Percentiles rank a stretch among this genome's conserved stretches.
Evolutionary conservation across 2,113 vertebrate species (phyloP).

Genomic region (Crotalus tigris): DNA sequence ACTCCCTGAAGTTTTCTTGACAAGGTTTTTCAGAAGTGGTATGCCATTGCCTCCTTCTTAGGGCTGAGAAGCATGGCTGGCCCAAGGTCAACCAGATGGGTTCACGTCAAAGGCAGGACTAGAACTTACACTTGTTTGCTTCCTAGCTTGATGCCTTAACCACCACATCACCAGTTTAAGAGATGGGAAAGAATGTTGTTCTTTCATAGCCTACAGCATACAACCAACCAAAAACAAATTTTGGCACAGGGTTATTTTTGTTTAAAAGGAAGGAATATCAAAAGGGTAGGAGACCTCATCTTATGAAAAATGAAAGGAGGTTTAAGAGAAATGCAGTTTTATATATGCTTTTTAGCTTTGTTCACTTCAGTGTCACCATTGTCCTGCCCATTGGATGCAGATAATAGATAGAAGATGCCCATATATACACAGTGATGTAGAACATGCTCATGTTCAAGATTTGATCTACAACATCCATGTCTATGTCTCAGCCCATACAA

Average conservation of each 20-base stretch:
- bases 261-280: not conserved
- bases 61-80: not conserved
- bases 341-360: not conserved
- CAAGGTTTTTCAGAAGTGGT: not conserved
- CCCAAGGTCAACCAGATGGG: not conserved
- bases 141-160: too few species aligned
- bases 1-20: not conserved
- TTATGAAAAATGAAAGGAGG: not conserved
- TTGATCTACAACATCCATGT: not conserved
- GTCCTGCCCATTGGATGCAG: not conserved
- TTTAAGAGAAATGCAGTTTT: not conserved
- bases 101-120: not conserved
- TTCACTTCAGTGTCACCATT: not conserved
- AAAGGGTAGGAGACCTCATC: not conserved
- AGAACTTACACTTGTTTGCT: too few species aligned
- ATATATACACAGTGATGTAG: too few species aligned
- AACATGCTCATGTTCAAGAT: not conserved
- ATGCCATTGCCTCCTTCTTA: not conserved
- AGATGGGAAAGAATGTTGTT: not conserved
- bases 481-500: not conserved
- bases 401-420: not conserved
- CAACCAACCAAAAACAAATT: not conserved
- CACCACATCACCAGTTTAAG: not conserved
- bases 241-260: not conserved
- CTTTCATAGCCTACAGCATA: too few species aligned